phyloP scores from a whole-genome alignment of 2,888 invertebrate species.

The Rugalucina vietnamica region DNA sequence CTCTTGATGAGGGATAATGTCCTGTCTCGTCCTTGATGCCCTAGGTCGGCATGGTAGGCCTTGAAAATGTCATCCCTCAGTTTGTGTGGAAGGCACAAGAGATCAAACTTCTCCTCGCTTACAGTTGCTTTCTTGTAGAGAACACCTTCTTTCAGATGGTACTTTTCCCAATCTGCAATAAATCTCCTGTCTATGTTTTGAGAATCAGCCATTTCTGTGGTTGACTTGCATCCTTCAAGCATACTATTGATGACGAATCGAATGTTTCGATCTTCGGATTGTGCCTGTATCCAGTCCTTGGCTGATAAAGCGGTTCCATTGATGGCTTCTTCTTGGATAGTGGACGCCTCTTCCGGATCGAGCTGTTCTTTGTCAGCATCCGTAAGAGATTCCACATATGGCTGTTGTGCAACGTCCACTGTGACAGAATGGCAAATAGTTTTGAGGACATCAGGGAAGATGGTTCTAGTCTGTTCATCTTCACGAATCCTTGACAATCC shows the following conservation, averaged over 20 bases:
- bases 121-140: not conserved
- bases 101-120: not conserved
- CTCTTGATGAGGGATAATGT: not conserved
- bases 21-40: not conserved
- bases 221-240: not conserved
- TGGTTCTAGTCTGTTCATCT: too few species aligned
- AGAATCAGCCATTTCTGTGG: not conserved
- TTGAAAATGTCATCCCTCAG: not conserved
- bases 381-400: not conserved
- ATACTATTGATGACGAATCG: not conserved
- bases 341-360: not conserved
- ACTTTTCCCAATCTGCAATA: not conserved
- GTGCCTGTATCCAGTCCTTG: not conserved
- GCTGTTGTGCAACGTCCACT: not conserved
- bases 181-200: not conserved
- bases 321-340: not conserved
- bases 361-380: not conserved
- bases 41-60: constrained; percentile 11
- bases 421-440: constrained; percentile 6
- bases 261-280: not conserved
- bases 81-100: not conserved
- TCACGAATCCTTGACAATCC: not conserved
- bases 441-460: not conserved
- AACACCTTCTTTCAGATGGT: not conserved
- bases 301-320: not conserved